phyloP scores from a whole-genome alignment of 2,888 invertebrate genomes.

The Campaea margaritaria region DNA sequence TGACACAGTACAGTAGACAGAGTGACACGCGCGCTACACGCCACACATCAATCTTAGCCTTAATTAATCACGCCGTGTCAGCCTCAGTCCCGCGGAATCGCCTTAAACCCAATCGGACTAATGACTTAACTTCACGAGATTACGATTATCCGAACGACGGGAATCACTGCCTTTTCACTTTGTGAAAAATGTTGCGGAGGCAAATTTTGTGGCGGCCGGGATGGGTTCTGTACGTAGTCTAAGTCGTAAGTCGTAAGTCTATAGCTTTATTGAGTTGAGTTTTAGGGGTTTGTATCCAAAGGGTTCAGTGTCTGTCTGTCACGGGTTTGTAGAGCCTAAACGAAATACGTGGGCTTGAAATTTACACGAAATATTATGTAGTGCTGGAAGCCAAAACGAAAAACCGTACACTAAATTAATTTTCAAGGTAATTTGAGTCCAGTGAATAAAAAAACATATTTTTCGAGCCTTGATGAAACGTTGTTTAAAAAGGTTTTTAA shows the following conservation, averaged over 20 bases:
- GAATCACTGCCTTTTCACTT: constrained; percentile 42
- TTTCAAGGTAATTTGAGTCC: too few relatives aligned
- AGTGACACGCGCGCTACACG: constrained; percentile 26
- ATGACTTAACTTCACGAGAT: constrained; percentile 66
- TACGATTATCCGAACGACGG: constrained; percentile 56
- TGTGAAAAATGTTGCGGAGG: constrained; percentile 29
- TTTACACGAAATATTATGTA: too few relatives aligned
- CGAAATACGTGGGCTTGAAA: too few relatives aligned
- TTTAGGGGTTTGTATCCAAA: background rate
- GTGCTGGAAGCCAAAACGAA: too few relatives aligned
- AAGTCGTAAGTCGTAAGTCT: too few relatives aligned
- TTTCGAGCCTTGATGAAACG: too few relatives aligned
- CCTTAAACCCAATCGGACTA: constrained; percentile 61
- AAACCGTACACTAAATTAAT: too few relatives aligned
- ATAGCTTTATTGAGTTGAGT: background rate
- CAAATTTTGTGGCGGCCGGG: background rate
- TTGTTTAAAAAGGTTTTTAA: too few relatives aligned
- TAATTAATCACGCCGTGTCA: constrained; percentile 43
- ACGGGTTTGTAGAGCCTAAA: too few relatives aligned
- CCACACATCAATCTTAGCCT: constrained; percentile 43
- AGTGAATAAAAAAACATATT: too few relatives aligned
- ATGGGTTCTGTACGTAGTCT: constrained; percentile 27
- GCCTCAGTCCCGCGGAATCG: constrained; percentile 42
- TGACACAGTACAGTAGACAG: constrained; percentile 34
- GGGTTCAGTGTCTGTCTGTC: too few relatives aligned